Percentiles rank a stretch among this genome's conserved stretches.
phyloP scores from a whole-genome alignment of 2,113 vertebrate species.

The Trinectes maculatus region DNA sequence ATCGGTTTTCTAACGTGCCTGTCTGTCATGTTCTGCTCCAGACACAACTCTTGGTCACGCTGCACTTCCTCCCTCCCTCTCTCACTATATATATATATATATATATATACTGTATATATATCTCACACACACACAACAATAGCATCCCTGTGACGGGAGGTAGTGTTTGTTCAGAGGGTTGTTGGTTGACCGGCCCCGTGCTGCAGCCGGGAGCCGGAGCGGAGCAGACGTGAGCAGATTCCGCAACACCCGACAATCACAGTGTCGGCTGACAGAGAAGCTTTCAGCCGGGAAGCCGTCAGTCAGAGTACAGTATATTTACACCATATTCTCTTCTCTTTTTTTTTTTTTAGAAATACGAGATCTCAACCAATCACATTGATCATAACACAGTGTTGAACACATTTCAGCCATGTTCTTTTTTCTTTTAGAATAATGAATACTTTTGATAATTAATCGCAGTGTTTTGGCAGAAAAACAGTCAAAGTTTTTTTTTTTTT shows the following conservation, averaged over 20 bases:
- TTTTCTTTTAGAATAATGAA: no score
- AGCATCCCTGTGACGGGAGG: conserved; percentile 41
- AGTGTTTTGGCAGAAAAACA: no score
- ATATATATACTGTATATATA: no score
- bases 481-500: no score
- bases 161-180: conserved; percentile 62
- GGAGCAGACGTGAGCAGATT: conserved; percentile 32
- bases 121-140: conserved; percentile 20
- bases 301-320: not conserved
- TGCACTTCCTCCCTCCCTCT: not conserved
- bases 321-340: no score
- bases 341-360: no score
- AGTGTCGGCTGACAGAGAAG: not conserved
- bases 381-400: no score
- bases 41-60: conserved; percentile 14
- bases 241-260: not conserved
- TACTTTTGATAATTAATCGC: no score
- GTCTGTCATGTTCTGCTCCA: conserved; percentile 28
- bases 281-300: not conserved
- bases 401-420: no score
- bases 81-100: conserved; percentile 3
- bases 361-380: no score
- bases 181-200: conserved; percentile 33
- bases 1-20: conserved; percentile 20
- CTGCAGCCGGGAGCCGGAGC: conserved; percentile 41